phyloP scores from a whole-genome alignment of 2,888 invertebrate genomes.

The Tetropium fuscum region DNA sequence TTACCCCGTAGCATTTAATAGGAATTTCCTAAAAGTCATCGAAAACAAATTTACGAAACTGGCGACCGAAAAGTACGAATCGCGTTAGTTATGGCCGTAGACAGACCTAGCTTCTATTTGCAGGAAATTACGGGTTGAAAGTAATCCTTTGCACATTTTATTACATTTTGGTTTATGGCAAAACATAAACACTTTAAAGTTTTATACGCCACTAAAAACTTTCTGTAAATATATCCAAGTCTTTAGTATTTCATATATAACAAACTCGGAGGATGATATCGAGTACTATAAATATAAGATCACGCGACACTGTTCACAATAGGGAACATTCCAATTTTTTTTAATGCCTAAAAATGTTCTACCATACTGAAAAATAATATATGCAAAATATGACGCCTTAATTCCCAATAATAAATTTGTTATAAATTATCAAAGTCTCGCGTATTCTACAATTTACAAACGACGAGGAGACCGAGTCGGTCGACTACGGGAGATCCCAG shows the following conservation, averaged over 20 bases:
- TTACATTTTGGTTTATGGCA: slow-evolving; percentile 13
- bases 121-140: slow-evolving; percentile 6
- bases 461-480: no score
- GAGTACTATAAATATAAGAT: no score
- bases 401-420: no score
- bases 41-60: background rate
- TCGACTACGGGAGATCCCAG: no score
- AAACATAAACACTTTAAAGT: slow-evolving; percentile 18
- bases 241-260: slow-evolving; percentile 2
- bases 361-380: no score
- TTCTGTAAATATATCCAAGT: slow-evolving; percentile 7
- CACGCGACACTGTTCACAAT: no score
- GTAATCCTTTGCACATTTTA: slow-evolving; percentile 7
- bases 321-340: no score
- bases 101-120: slow-evolving; percentile 5
- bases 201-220: slow-evolving; percentile 12
- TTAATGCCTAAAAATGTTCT: no score
- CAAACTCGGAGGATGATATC: background rate
- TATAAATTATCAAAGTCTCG: no score
- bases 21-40: background rate
- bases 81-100: background rate
- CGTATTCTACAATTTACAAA: no score
- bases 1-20: no score
- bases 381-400: no score
- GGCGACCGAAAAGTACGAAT: background rate